These are phyloP conservation scores for Alexandromys oeconomus DNA, from an alignment of 2,797 vertebrate genomes.

Conservation along the genomic window DNA sequence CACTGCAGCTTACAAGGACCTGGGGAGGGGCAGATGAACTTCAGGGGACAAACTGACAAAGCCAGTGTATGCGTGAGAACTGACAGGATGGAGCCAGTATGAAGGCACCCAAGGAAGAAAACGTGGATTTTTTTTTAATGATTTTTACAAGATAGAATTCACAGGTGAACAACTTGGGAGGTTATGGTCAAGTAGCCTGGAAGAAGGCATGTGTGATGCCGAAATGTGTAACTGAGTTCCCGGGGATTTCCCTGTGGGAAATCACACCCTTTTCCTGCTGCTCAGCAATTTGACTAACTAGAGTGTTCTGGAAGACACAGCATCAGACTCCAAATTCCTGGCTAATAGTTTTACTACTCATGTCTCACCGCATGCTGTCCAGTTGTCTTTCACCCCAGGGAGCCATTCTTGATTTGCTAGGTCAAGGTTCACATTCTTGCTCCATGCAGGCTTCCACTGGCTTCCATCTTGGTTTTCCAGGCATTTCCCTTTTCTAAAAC, in stretches of 20 bases:
- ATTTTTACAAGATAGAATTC: not conserved
- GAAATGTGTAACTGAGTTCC: not conserved
- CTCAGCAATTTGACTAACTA: not conserved
- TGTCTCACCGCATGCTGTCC: not conserved
- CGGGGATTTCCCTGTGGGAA: not conserved
- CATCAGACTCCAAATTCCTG: not conserved
- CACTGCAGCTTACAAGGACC: not conserved
- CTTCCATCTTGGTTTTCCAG: not conserved
- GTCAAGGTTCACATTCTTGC: not conserved
- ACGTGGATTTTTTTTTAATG: not conserved
- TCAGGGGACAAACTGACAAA: not conserved
- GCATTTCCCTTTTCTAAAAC: not conserved
- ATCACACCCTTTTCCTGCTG: not conserved
- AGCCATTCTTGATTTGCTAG: not conserved
- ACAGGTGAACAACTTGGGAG: conserved; percentile 8
- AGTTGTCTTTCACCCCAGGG: not conserved
- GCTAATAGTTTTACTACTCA: not conserved
- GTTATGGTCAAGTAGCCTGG: not conserved
- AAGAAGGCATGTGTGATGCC: not conserved
- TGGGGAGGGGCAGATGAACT: not conserved
- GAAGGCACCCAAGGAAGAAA: not conserved
- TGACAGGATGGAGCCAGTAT: not conserved
- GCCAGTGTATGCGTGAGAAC: not conserved
- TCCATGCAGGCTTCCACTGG: not conserved
- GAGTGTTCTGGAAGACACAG: not conserved